Conservation (phyloP, 2,888 invertebrate species). For the Phyllotreta striolata region DNA sequence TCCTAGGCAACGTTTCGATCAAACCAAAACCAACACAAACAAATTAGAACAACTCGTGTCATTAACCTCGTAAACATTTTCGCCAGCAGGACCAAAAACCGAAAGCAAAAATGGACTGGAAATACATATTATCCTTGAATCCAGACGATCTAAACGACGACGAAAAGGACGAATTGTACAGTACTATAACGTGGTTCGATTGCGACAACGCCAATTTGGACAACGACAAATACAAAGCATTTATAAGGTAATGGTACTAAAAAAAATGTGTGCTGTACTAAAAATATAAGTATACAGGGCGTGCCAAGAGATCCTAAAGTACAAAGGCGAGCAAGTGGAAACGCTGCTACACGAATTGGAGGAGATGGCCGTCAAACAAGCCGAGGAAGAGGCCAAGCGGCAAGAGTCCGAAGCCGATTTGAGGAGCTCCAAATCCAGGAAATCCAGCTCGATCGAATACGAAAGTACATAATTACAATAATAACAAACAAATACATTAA, state of each 20-base stretch:
- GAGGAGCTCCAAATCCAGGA: slow-evolving; percentile 54
- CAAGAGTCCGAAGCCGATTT: slow-evolving; percentile 55
- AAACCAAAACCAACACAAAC: neutral
- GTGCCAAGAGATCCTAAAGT: slow-evolving; percentile 73
- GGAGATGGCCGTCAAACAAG: slow-evolving; percentile 62
- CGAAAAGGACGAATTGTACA: slow-evolving; percentile 71
- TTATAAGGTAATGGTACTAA: slow-evolving; percentile 57
- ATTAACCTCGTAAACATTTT: neutral
- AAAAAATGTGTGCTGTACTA: neutral
- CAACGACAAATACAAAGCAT: slow-evolving; percentile 65
- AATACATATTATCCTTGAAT: slow-evolving; percentile 65
- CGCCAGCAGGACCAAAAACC: neutral
- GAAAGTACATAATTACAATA: slow-evolving; percentile 56
- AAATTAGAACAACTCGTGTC: neutral
- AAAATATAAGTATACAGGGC: slow-evolving; percentile 57
- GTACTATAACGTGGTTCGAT: slow-evolving; percentile 68
- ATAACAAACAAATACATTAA: no score
- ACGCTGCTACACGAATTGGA: slow-evolving; percentile 64
- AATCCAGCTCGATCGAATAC: slow-evolving; percentile 50
- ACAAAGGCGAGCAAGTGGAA: slow-evolving; percentile 73
- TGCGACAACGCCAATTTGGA: slow-evolving; percentile 67
- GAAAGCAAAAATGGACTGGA: slow-evolving; percentile 66
- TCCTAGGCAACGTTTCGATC: neutral
- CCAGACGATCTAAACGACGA: slow-evolving; percentile 66
- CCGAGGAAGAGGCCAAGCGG: slow-evolving; percentile 59